These are phyloP conservation scores for Zingel zingel DNA, from an alignment of 2,113 vertebrate species.

Conservation along the genomic window DNA sequence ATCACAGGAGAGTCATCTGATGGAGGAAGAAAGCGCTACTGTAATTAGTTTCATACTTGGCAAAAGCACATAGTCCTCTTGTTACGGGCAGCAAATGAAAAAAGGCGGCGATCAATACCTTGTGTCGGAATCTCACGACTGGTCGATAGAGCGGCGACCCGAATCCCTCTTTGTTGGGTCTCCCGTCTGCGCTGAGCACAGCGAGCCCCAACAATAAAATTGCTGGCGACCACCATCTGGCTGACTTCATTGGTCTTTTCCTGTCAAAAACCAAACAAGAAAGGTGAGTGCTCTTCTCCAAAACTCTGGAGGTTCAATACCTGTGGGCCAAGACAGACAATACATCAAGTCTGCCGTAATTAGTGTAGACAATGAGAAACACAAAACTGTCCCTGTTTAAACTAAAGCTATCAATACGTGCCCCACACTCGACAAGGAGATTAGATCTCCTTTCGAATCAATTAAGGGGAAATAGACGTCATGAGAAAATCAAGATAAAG, in stretches of 20 bases:
- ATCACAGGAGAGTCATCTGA: slow-evolving; percentile 45
- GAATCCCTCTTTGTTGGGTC: slow-evolving; percentile 76
- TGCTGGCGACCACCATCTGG: slow-evolving; percentile 71
- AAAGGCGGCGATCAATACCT: slow-evolving; percentile 81
- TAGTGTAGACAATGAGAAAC: slow-evolving; percentile 74
- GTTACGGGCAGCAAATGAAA: slow-evolving; percentile 59
- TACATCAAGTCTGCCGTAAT: slow-evolving; percentile 78
- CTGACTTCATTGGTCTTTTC: slow-evolving; percentile 80
- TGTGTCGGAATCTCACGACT: slow-evolving; percentile 85
- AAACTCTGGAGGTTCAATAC: slow-evolving; percentile 46
- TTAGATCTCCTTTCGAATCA: slow-evolving; percentile 82
- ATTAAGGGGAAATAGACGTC: slow-evolving; percentile 77
- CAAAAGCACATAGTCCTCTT: slow-evolving; percentile 36
- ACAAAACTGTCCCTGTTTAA: slow-evolving; percentile 74
- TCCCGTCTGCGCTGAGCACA: slow-evolving; percentile 66
- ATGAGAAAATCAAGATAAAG: slow-evolving; percentile 78
- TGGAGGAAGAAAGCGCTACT: slow-evolving; percentile 20
- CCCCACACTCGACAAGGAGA: slow-evolving; percentile 61
- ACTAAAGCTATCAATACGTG: slow-evolving; percentile 78
- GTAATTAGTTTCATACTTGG: slow-evolving; percentile 71
- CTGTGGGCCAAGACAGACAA: slow-evolving; percentile 55
- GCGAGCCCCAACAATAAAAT: slow-evolving; percentile 75
- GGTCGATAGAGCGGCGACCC: slow-evolving; percentile 79
- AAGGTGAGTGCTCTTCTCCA: slow-evolving; percentile 46
- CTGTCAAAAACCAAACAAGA: slow-evolving; percentile 75